Evolutionary conservation across 2,888 invertebrate species (phyloP).

Genomic region (Dioctria linearis): DNA sequence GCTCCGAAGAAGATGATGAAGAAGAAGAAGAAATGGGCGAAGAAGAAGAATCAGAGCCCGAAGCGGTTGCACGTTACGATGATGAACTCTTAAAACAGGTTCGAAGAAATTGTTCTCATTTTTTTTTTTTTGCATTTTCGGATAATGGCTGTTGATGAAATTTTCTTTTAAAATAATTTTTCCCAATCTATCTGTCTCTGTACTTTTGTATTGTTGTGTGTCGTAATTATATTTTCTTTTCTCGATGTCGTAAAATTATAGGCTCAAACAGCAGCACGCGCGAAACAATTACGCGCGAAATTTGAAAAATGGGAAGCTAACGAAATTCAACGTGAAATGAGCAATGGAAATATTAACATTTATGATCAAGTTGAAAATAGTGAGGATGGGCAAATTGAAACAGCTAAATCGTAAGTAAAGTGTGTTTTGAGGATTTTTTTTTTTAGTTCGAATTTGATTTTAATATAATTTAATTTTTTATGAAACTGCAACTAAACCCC

Average conservation of each 20-base stretch:
- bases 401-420: constrained; percentile 80
- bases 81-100: constrained; percentile 81
- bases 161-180: constrained; percentile 11
- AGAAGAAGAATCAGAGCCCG: constrained; percentile 66
- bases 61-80: constrained; percentile 66
- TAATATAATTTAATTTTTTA: no score
- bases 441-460: neutral
- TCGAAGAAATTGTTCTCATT: constrained; percentile 39
- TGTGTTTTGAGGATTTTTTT: neutral
- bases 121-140: neutral
- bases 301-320: constrained; percentile 90
- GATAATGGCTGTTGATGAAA: constrained; percentile 61
- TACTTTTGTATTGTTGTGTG: constrained; percentile 8
- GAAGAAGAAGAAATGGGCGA: constrained; percentile 72
- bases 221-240: neutral
- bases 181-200: neutral
- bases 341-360: constrained; percentile 70
- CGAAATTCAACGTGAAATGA: constrained; percentile 75
- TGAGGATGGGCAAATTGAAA: constrained; percentile 86
- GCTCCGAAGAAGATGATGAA: constrained; percentile 70
- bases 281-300: constrained; percentile 87
- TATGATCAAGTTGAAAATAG: constrained; percentile 73
- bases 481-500: no score
- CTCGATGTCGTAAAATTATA: constrained; percentile 52
- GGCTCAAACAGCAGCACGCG: constrained; percentile 85